A percentile compares a stretch with the other conserved stretches of the same genome.
Evolutionary conservation across 2,888 invertebrate species (phyloP).

Genomic region (Mythimna vitellina): DNA sequence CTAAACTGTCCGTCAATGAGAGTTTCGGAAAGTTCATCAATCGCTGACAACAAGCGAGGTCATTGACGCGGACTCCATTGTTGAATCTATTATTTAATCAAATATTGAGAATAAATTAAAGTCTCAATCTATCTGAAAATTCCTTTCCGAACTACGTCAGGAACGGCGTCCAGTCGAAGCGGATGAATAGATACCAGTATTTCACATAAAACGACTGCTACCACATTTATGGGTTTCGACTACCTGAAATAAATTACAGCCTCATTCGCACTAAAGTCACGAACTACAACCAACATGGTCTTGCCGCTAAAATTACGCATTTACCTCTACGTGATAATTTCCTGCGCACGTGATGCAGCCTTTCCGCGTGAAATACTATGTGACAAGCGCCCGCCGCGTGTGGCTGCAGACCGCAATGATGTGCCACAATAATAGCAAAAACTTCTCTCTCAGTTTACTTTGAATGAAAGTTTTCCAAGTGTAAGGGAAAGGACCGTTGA

Average conservation of each 20-base stretch:
- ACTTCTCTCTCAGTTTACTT: not conserved
- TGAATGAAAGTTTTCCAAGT: not conserved
- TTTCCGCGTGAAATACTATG: conserved; percentile 4
- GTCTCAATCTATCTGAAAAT: not conserved
- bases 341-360: not conserved
- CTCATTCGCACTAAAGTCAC: not conserved
- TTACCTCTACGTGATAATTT: not conserved
- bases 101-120: not conserved
- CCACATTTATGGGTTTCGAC: not conserved
- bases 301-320: not conserved
- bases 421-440: not conserved
- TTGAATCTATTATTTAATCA: not conserved
- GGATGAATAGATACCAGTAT: not conserved
- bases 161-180: not conserved
- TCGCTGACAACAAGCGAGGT: not conserved
- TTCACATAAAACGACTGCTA: not conserved
- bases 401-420: not conserved
- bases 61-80: not conserved
- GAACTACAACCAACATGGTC: conserved; percentile 2
- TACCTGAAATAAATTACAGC: not conserved
- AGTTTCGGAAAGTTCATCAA: not conserved
- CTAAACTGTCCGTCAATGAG: not conserved
- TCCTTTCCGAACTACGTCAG: not conserved
- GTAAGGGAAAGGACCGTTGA: not conserved
- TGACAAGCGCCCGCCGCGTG: not conserved